phyloP scores from a whole-genome alignment of 1,140 invertebrate species.

The Drosophila eugracilis region DNA sequence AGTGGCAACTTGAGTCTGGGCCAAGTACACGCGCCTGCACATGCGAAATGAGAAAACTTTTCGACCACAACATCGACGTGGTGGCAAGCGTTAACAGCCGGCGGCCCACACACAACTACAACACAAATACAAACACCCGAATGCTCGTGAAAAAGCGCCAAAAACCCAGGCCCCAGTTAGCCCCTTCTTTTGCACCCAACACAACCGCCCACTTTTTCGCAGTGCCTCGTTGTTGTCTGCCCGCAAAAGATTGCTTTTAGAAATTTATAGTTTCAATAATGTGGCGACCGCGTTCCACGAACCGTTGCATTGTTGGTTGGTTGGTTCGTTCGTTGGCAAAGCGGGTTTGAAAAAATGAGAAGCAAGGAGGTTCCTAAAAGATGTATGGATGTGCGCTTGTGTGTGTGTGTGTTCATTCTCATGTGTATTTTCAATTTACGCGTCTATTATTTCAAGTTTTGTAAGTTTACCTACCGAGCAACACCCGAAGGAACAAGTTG shows the following conservation, averaged over 20 bases:
- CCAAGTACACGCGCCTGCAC: constrained; percentile 53
- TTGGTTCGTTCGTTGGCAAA: no score
- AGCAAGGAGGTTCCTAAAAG: background rate
- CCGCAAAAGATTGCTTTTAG: constrained; percentile 80
- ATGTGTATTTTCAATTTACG: constrained; percentile 83
- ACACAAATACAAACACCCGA: constrained; percentile 54
- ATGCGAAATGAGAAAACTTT: constrained; percentile 81
- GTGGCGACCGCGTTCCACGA: constrained; percentile 60
- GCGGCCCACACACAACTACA: constrained; percentile 27
- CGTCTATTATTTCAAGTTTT: constrained; percentile 82
- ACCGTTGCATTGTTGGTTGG: constrained; percentile 53
- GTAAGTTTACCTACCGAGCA: constrained; percentile 65
- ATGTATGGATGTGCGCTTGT: constrained; percentile 3
- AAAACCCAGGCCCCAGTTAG: constrained; percentile 1
- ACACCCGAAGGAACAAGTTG: constrained; percentile 33
- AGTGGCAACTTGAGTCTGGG: constrained; percentile 25
- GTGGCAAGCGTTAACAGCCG: constrained; percentile 50
- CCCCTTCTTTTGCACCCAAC: background rate
- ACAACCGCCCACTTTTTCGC: background rate
- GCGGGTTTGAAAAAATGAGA: background rate
- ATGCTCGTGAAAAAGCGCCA: constrained; percentile 9
- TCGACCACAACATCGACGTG: constrained; percentile 76
- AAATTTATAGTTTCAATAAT: constrained; percentile 84
- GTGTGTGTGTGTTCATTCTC: constrained; percentile 43
- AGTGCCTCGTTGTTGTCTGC: constrained; percentile 58